Base-by-base conservation (phyloP, 53 echinoderm and acorn worm species). In the Luidia sarsii region DNA sequence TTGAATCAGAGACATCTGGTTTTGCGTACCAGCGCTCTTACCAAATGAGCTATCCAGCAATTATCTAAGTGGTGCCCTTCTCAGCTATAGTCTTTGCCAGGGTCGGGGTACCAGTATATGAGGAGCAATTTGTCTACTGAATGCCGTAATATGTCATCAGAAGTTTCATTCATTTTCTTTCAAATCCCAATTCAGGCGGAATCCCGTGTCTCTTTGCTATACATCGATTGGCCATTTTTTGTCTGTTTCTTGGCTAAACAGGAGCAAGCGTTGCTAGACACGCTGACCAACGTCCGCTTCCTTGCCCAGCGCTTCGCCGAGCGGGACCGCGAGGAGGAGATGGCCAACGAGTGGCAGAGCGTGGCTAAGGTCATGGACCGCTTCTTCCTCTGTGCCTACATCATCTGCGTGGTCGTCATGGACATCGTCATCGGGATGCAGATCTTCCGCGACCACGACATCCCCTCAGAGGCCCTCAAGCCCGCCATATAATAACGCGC, bases 311-410 rank as follows among this genome's bases (percentile, higher is more conserved):
- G 93, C 6, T 90, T 80, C 48, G 90, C 90, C 64, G 93, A 90
- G 65, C 79, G 80, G 31, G 97, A 93, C 64, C 79, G 80, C 2
- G 90, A 93, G 1, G 92, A 92, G 25, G 85, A 91, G 37, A 83
- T 90, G 50, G 91, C 79, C 39, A 85, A 86, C 6, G 97, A 96
- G 51, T 96, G 97, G 97, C 97, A 92, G 64, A 83, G 79, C 37
- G 93, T 96, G 13, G 99, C 99, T 18, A 94, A 89, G 60, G 93
- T 99, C 15, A 90, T 93, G 49, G 99, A 99, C 64, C 86, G 99
- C 1, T 94, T 99, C 85, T 99, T 99, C 80, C 67, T 99, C 46
- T 85, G 90, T 31, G 83, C 91, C 29, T 99, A 99, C 80, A 49
- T 99, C 30, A 64, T 91, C 32, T 97, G 99, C 39, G 93, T 93